Conservation (phyloP, 2,888 invertebrate genomes). For the Oscheius sp. region DNA sequence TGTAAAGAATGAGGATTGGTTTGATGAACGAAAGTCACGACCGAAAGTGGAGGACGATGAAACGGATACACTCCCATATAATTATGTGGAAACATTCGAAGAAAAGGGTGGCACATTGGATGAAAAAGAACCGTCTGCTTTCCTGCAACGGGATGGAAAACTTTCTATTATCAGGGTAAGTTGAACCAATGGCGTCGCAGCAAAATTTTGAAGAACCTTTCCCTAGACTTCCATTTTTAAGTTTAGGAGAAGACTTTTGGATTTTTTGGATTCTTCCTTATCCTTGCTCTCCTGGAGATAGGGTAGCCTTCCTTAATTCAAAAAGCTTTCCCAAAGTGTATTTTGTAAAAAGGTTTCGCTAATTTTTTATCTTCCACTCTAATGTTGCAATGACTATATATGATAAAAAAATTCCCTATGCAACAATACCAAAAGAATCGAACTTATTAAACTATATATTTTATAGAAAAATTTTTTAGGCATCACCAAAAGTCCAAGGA, state of each 20-base stretch:
- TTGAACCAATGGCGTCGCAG: not conserved
- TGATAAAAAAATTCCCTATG: no score
- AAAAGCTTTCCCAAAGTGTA: no score
- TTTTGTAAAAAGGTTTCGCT: no score
- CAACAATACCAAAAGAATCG: no score
- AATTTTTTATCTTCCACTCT: no score
- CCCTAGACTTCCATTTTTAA: no score
- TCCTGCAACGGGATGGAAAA: conserved; percentile 45
- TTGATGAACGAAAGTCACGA: conserved; percentile 6
- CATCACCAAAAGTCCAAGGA: conserved; percentile 40
- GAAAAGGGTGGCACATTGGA: not conserved
- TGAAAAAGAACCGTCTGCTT: conserved; percentile 27
- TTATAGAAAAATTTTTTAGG: conserved; percentile 21
- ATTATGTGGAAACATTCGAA: conserved; percentile 3
- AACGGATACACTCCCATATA: conserved; percentile 1
- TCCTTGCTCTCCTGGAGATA: no score
- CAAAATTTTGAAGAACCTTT: no score
- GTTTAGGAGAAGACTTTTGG: no score
- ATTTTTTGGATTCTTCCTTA: no score
- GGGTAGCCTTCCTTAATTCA: no score
- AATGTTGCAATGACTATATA: no score
- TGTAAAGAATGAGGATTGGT: conserved; percentile 16
- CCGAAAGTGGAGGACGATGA: not conserved
- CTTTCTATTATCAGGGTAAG: conserved; percentile 38
- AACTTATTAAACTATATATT: conserved; percentile 9